Evolutionary conservation across 2,888 invertebrate genomes (phyloP).

Genomic region (Himalopsyche anomala): DNA sequence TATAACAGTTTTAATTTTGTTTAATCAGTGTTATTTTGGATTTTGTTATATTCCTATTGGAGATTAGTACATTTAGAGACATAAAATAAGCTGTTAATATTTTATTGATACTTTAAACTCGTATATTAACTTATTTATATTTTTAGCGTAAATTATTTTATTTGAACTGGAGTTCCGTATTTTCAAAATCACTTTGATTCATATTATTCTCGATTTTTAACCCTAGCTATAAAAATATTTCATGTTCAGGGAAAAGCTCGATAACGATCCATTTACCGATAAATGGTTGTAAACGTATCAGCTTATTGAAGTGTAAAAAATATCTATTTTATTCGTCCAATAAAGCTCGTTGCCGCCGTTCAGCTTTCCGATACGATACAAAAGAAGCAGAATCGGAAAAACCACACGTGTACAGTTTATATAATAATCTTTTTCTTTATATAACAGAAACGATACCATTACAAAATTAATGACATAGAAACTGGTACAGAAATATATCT

Average conservation of each 20-base stretch:
- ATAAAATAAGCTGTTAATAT: too few species aligned
- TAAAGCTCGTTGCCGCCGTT: conserved; percentile 6
- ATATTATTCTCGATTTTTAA: too few species aligned
- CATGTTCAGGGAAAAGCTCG: not conserved
- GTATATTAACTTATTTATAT: too few species aligned
- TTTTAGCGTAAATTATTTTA: too few species aligned
- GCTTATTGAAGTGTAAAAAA: conserved; percentile 20
- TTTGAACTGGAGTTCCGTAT: too few species aligned
- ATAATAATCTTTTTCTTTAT: conserved; percentile 61
- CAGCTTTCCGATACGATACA: not conserved
- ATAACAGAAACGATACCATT: conserved; percentile 63
- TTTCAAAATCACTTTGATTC: too few species aligned
- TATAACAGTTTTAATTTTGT: too few species aligned
- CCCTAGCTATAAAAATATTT: too few species aligned
- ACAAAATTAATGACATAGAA: conserved; percentile 64
- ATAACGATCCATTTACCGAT: conserved; percentile 18
- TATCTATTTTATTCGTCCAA: conserved; percentile 31
- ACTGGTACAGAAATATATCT: conserved; percentile 53
- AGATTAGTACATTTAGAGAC: too few species aligned
- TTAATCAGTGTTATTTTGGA: too few species aligned
- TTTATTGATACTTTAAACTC: too few species aligned
- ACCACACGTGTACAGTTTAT: conserved; percentile 49
- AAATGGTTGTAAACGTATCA: conserved; percentile 24
- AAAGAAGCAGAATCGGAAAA: not conserved
- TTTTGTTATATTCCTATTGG: too few species aligned